Base-by-base conservation (phyloP, 2,888 invertebrate genomes). In the Ectemnius lituratus region DNA sequence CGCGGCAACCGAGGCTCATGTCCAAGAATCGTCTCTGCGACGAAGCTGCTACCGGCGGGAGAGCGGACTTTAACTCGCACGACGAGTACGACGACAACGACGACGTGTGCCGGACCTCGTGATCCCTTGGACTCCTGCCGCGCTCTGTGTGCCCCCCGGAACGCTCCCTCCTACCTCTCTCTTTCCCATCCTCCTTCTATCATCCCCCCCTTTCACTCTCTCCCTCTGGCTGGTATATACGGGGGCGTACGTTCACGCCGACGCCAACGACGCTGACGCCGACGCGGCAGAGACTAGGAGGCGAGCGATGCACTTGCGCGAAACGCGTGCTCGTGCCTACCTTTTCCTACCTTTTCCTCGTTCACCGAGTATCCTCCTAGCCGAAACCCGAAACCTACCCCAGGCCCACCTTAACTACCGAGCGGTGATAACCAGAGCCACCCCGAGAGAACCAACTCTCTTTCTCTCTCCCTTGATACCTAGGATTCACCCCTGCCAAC, bases 211-310 rank as follows among this genome's bases (percentile, higher is more conserved):
- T 8, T 4, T 37, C 37, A 2, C 37, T 37, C 37, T 6, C 37
- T 8, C 37, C 37, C 5, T 37, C 37, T 6, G 37, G 23, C 37
- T 8, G 11, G 37, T 37, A 37, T 37, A 37, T 37, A 37, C 37
- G 37, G 69, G 58, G 45, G 59, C 61, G 57, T 28, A 47, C 89
- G 89, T 92, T 74, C 57, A 75, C 81, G 80, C 70, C 78, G 37
- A 37, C 37, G 37, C 37, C 90, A 92, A 8, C 91, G 92, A 91
- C 91, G 93, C 92, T 92, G 91, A 47, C 89, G 89, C 92, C 78
- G 37, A 37, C 37, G 37, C 37, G 37, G 37, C 37, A 37, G 37
- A 37, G 37, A 37, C 37, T 6, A 37, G 37, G 11, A 91, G 90
- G 88, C 92, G 88, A 88, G 92, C 69, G 62, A 69, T 76, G 90